Conservation (phyloP, 2,113 vertebrate genomes). For the Romanogobio albipinnatus region DNA sequence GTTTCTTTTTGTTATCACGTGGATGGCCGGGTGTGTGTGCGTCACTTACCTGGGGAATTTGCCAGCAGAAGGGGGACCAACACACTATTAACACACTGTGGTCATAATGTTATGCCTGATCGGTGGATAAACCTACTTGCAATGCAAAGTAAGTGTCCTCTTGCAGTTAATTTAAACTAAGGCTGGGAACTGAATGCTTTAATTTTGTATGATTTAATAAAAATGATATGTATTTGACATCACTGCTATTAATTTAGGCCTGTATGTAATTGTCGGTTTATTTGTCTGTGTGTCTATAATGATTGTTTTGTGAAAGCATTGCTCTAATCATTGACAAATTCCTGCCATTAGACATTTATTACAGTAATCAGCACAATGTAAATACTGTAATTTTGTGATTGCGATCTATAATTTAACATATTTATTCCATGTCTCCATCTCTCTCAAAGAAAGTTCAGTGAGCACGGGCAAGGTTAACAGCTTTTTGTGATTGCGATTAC, state of each 20-base stretch:
- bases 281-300: not conserved
- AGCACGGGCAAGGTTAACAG: conserved; percentile 17
- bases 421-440: not conserved
- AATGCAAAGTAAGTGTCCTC: not conserved
- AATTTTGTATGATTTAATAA: not conserved
- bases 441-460: conserved; percentile 20
- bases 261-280: not conserved
- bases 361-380: conserved; percentile 55
- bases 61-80: too few species aligned
- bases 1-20: too few species aligned
- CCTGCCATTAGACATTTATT: conserved; percentile 60
- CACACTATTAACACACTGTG: too few species aligned
- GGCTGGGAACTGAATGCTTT: not conserved
- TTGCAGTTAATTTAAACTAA: not conserved
- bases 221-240: not conserved
- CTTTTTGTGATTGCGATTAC: conserved; percentile 27
- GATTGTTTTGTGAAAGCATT: not conserved
- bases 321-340: conserved; percentile 49
- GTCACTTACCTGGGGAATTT: too few species aligned
- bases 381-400: conserved; percentile 16
- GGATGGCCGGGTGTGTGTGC: too few species aligned
- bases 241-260: not conserved
- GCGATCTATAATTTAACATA: conserved; percentile 1
- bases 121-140: not conserved
- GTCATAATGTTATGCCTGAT: too few species aligned